These are phyloP conservation scores for Cryptophagus acutangulus DNA, from an alignment of 2,888 invertebrate species.

Conservation along the genomic window DNA sequence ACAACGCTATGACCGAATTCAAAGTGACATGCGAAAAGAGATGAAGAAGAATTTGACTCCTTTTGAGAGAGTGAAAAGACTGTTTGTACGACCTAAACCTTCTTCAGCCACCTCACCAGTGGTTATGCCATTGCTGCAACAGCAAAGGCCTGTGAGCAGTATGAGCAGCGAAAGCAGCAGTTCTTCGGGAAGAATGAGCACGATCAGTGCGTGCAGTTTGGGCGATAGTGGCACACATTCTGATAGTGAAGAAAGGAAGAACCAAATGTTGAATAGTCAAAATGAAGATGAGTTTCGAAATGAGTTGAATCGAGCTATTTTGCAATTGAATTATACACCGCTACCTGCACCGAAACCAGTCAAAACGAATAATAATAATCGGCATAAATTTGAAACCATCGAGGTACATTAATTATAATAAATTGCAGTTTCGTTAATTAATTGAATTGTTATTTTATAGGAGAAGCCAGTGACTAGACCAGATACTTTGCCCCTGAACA, in stretches of 20 bases:
- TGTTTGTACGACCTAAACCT: constrained; percentile 28
- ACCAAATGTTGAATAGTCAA: constrained; percentile 36
- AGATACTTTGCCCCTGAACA: constrained; percentile 27
- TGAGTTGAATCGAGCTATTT: constrained; percentile 38
- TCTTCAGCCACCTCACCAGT: constrained; percentile 24
- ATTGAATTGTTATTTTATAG: constrained; percentile 25
- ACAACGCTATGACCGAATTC: constrained; percentile 76
- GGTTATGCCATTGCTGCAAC: constrained; percentile 34
- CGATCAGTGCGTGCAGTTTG: constrained; percentile 73
- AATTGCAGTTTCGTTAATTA: not conserved
- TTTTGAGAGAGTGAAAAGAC: constrained; percentile 61
- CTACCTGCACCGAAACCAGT: constrained; percentile 53
- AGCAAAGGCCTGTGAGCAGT: constrained; percentile 61
- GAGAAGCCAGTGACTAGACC: constrained; percentile 40
- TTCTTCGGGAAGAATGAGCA: constrained; percentile 77
- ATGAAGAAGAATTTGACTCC: constrained; percentile 75
- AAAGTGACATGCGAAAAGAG: constrained; percentile 68
- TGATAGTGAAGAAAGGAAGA: constrained; percentile 70
- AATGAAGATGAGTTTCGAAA: constrained; percentile 41
- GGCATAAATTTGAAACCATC: constrained; percentile 42
- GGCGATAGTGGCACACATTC: constrained; percentile 84
- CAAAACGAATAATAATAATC: constrained; percentile 31
- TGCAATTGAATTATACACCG: constrained; percentile 49
- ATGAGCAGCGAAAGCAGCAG: constrained; percentile 66
- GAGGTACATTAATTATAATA: constrained; percentile 33